These are phyloP conservation scores for Hippolais icterina DNA, from an alignment of 2,113 vertebrate species.

Conservation along the genomic window DNA sequence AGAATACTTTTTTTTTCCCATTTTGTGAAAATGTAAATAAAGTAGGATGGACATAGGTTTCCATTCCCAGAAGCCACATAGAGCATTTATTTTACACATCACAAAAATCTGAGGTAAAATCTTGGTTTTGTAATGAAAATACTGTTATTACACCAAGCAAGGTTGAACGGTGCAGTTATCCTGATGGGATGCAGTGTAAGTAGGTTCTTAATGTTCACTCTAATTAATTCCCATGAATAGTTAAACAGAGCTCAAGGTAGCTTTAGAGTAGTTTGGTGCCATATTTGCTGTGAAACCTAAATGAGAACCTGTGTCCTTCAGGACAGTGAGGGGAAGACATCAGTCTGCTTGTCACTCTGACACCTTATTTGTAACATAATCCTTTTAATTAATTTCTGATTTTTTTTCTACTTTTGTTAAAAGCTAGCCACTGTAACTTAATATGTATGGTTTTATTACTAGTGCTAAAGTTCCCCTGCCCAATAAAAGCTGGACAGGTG, in stretches of 20 bases:
- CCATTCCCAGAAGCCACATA: background rate
- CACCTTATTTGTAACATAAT: background rate
- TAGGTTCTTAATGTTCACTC: background rate
- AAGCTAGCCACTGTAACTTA: background rate
- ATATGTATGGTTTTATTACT: background rate
- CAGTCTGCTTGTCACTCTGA: background rate
- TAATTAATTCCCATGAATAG: background rate
- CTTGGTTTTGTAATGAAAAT: background rate
- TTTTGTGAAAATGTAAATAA: background rate
- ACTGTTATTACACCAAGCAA: background rate
- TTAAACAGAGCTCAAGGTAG: background rate
- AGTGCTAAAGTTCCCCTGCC: background rate
- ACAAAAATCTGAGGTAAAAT: background rate
- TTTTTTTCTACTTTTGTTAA: background rate
- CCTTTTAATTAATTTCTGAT: background rate
- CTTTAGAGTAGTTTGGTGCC: background rate
- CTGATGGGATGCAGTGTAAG: background rate
- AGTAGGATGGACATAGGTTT: background rate
- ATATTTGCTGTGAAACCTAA: background rate
- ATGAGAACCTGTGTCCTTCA: background rate
- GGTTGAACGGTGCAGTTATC: background rate
- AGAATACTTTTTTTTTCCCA: background rate
- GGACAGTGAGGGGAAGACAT: background rate
- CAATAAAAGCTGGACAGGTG: conserved; percentile 11
- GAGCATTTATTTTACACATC: background rate